Conservation (phyloP, 2,797 vertebrate species). For the Dromococcyx pavoninus region DNA sequence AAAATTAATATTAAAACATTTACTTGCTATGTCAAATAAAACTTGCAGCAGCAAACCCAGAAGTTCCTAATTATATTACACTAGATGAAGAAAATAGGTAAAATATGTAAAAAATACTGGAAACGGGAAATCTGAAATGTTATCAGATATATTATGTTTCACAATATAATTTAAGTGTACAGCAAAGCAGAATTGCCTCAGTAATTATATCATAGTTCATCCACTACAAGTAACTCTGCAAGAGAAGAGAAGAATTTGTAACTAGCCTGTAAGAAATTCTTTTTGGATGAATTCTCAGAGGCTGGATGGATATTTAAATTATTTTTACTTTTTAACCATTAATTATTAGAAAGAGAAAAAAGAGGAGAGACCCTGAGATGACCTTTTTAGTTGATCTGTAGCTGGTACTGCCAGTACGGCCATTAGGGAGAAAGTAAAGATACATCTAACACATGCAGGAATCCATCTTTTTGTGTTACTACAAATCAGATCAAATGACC, state of each 20-base stretch:
- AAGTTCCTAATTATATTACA: not conserved
- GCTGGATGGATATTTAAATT: not conserved
- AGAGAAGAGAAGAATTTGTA: not conserved
- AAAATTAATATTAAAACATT: not conserved
- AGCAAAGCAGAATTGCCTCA: not conserved
- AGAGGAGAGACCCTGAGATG: not conserved
- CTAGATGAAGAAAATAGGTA: not conserved
- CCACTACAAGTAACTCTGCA: not conserved
- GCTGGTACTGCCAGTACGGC: not conserved
- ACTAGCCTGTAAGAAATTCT: not conserved
- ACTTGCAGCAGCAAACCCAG: not conserved
- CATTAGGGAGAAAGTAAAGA: not conserved
- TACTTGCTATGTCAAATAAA: not conserved
- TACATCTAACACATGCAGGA: accelerated
- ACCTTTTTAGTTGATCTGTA: not conserved
- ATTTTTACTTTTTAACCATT: not conserved
- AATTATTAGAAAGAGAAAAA: not conserved
- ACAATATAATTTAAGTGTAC: not conserved
- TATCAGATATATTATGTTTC: not conserved
- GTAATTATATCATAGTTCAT: not conserved
- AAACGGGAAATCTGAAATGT: not conserved
- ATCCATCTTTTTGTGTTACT: not conserved
- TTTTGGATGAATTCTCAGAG: not conserved
- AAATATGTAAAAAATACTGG: not conserved
- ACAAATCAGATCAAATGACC: not conserved